phyloP scores from a whole-genome alignment of 2,797 vertebrate species.

The Apogon talboti region DNA sequence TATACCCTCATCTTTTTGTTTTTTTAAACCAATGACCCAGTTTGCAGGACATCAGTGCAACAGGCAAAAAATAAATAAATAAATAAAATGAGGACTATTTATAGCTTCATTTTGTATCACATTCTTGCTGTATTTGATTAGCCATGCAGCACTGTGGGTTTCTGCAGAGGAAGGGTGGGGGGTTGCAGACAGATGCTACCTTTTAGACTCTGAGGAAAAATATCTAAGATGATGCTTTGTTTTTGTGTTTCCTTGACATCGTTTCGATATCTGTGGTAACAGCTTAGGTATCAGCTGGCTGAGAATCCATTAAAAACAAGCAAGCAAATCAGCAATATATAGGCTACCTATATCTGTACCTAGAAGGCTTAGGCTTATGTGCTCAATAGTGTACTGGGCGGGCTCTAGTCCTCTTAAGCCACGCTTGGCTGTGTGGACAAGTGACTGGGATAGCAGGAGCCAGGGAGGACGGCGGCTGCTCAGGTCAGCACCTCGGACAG shows the following conservation, averaged over 20 bases:
- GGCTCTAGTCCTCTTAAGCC: conserved; percentile 53
- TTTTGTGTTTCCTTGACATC: conserved; percentile 9
- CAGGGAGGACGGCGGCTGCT: conserved; percentile 32
- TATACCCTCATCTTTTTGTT: too few species aligned
- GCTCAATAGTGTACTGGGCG: conserved; percentile 39
- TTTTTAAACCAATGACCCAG: conserved; percentile 15
- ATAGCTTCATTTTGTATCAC: background rate
- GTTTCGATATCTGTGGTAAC: conserved; percentile 21
- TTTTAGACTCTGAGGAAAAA: background rate
- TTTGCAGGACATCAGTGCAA: conserved; percentile 4
- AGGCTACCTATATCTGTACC: conserved; percentile 27
- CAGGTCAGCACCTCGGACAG: conserved; percentile 89
- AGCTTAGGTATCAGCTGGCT: conserved; percentile 35
- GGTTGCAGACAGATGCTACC: conserved; percentile 3
- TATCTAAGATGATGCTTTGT: conserved; percentile 24
- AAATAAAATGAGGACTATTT: background rate
- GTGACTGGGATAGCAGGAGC: conserved; percentile 35
- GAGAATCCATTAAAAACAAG: conserved; percentile 30
- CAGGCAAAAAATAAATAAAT: conserved; percentile 8
- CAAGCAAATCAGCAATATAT: conserved; percentile 10
- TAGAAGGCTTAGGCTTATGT: conserved; percentile 57
- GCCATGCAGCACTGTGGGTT: conserved; percentile 5
- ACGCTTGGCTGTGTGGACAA: conserved; percentile 37
- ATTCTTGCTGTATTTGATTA: conserved; percentile 3
- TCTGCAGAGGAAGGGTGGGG: too few species aligned